These are phyloP conservation scores for Coenobita brevimanus DNA, from an alignment of 1,140 invertebrate genomes.

Conservation along the genomic window DNA sequence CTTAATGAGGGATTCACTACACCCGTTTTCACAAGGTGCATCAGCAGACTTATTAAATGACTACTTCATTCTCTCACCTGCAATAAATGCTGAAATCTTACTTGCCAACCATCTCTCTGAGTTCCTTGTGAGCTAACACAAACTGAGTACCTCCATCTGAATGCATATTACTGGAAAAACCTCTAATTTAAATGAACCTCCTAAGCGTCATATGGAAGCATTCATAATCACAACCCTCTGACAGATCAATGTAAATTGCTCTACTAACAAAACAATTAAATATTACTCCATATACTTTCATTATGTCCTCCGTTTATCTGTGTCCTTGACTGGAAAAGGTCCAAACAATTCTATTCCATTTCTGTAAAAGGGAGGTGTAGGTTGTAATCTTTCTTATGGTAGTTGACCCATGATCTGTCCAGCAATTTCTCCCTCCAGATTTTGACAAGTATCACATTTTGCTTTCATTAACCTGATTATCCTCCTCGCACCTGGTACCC, in stretches of 20 bases:
- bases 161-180: neutral
- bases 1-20: slow-evolving; percentile 31
- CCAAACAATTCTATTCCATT: slow-evolving; percentile 20
- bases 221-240: neutral
- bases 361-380: slow-evolving; percentile 18
- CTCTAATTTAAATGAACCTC: slow-evolving; percentile 8
- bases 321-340: slow-evolving; percentile 1
- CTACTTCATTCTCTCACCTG: slow-evolving; percentile 16
- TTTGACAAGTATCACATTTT: slow-evolving; percentile 25
- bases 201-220: neutral
- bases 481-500: slow-evolving; percentile 11
- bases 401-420: slow-evolving; percentile 16
- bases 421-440: neutral
- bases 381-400: slow-evolving; percentile 10
- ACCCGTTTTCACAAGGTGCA: slow-evolving; percentile 27
- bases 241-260: slow-evolving; percentile 8
- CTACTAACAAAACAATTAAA: slow-evolving; percentile 17
- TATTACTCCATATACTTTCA: slow-evolving; percentile 21
- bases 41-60: slow-evolving; percentile 46
- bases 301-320: slow-evolving; percentile 9
- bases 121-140: neutral
- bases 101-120: neutral
- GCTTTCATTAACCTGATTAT: slow-evolving; percentile 32
- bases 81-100: slow-evolving; percentile 4
- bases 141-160: slow-evolving; percentile 11